phyloP scores from a whole-genome alignment of 2,113 vertebrate species.

The Psephotus haematonotus region DNA sequence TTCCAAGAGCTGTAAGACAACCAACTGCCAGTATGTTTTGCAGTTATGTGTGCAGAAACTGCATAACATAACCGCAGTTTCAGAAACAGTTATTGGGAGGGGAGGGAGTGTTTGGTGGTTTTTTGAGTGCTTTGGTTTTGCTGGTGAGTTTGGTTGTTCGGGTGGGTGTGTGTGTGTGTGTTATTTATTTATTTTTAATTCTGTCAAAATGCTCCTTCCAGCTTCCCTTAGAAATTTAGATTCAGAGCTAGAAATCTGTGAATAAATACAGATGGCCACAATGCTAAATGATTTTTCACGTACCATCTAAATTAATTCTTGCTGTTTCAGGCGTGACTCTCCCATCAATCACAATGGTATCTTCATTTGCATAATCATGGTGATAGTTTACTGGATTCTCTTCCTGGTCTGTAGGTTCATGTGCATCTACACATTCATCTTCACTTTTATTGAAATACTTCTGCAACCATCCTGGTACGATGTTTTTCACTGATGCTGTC shows the following conservation, averaged over 20 bases:
- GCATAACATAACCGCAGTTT: not conserved
- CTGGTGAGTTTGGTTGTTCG: not conserved
- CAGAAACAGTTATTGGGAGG: not conserved
- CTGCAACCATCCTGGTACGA: conserved; percentile 94
- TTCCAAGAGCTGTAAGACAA: not conserved
- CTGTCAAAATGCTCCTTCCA: not conserved
- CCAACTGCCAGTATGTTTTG: not conserved
- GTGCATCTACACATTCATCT: conserved; percentile 68
- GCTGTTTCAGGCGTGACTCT: conserved; percentile 84
- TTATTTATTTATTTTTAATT: not conserved
- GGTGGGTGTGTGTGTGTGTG: not conserved
- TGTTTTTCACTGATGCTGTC: conserved; percentile 94
- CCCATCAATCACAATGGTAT: conserved; percentile 74
- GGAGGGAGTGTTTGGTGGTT: not conserved
- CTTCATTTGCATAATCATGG: conserved; percentile 75
- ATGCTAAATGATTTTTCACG: conserved; percentile 23
- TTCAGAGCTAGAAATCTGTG: not conserved
- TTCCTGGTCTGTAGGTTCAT: conserved; percentile 58
- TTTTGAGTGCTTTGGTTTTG: not conserved
- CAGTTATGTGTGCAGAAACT: not conserved
- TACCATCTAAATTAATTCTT: conserved; percentile 85
- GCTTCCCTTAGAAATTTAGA: not conserved
- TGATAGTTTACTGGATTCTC: conserved; percentile 74
- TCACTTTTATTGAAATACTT: conserved; percentile 93
- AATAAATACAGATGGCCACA: conserved; percentile 51